These are phyloP conservation scores for Dryocosmus kuriphilus DNA, from an alignment of 2,888 invertebrate genomes.

Conservation along the genomic window DNA sequence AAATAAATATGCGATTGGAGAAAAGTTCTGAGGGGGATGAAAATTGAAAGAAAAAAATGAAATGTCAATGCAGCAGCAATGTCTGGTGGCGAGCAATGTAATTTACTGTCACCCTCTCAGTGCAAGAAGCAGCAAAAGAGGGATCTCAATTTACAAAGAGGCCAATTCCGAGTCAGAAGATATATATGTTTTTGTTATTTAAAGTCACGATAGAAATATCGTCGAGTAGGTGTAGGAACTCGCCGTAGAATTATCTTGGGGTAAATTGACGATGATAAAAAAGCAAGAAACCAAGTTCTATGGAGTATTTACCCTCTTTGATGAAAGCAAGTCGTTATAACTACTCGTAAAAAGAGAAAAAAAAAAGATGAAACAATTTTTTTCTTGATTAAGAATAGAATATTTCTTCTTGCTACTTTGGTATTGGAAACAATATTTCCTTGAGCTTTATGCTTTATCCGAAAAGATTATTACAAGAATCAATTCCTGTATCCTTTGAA, in stretches of 20 bases:
- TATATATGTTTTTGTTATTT: constrained; percentile 18
- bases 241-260: background rate
- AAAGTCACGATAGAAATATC: background rate
- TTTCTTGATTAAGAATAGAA: background rate
- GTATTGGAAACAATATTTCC: background rate
- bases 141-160: constrained; percentile 5
- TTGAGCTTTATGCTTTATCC: background rate
- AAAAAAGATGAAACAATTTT: background rate
- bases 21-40: background rate
- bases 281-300: background rate
- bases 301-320: constrained; percentile 4
- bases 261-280: constrained; percentile 10
- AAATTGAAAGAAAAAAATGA: constrained; percentile 2
- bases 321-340: constrained; percentile 7
- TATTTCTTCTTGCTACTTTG: background rate
- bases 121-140: background rate
- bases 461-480: background rate
- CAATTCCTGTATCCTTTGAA: background rate
- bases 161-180: background rate
- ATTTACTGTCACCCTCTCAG: constrained; percentile 3
- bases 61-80: background rate
- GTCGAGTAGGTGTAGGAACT: background rate
- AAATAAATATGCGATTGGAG: background rate
- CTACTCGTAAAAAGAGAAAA: background rate
- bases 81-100: constrained; percentile 8